These are phyloP conservation scores for Metallyticus violacea DNA, from an alignment of 2,888 invertebrate genomes.

Conservation along the genomic window DNA sequence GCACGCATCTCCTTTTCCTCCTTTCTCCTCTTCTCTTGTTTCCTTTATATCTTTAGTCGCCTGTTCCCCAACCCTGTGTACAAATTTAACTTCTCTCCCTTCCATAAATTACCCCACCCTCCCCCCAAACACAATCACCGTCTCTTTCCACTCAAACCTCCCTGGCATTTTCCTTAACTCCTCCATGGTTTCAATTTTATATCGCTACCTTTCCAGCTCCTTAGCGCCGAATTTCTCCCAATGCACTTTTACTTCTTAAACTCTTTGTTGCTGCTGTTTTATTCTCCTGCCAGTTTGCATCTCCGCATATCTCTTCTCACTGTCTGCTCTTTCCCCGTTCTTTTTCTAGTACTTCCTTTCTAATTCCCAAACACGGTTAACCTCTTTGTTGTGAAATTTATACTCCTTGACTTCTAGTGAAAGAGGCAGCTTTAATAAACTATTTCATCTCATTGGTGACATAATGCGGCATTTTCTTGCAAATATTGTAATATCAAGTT, in stretches of 20 bases:
- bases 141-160: background rate
- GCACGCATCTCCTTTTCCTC: background rate
- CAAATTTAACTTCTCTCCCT: background rate
- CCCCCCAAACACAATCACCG: background rate
- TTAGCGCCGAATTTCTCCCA: background rate
- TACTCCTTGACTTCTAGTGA: no score
- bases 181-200: background rate
- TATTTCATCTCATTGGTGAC: no score
- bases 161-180: background rate
- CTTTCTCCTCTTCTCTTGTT: background rate
- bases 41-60: background rate
- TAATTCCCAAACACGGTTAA: background rate
- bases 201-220: background rate
- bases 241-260: background rate
- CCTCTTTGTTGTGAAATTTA: background rate
- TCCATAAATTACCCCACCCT: background rate
- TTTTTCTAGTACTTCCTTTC: background rate
- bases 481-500: no score
- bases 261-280: background rate
- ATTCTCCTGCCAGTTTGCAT: no score
- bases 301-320: background rate
- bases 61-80: background rate
- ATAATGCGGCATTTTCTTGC: no score
- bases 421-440: no score
- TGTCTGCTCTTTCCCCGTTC: no score